These are phyloP conservation scores for Promerops cafer DNA, from an alignment of 2,113 vertebrate species.

Conservation along the genomic window DNA sequence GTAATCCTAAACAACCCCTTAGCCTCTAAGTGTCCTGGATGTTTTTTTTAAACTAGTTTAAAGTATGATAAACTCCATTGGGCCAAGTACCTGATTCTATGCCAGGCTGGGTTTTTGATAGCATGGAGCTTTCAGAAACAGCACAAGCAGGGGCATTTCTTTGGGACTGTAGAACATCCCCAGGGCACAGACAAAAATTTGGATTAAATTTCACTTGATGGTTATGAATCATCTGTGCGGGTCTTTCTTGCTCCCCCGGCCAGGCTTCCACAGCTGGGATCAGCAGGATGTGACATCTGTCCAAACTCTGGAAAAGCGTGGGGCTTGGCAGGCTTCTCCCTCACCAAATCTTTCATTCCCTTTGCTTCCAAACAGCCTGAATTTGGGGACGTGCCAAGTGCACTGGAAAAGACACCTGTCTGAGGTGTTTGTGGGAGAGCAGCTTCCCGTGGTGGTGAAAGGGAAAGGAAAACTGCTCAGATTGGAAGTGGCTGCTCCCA, in stretches of 20 bases:
- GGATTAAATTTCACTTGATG: neutral
- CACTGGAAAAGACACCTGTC: constrained; percentile 26
- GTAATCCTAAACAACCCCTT: neutral
- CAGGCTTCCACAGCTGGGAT: constrained; percentile 23
- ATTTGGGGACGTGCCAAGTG: neutral
- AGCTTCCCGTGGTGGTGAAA: neutral
- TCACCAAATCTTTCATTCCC: neutral
- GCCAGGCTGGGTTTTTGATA: neutral
- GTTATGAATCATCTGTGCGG: neutral
- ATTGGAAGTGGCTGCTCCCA: neutral
- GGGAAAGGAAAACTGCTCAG: neutral
- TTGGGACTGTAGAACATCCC: neutral
- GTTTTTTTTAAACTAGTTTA: neutral
- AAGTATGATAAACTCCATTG: neutral
- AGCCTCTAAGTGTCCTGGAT: neutral
- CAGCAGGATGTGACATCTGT: constrained; percentile 44
- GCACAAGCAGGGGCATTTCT: neutral
- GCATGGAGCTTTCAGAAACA: neutral
- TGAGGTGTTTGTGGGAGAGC: neutral
- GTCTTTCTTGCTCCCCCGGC: neutral
- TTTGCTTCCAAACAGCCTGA: constrained; percentile 7
- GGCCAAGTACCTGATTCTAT: neutral
- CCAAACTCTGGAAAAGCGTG: neutral
- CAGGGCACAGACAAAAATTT: neutral
- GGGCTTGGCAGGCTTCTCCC: constrained; percentile 24